These are phyloP conservation scores for Augiades crinisus DNA, from an alignment of 2,888 invertebrate species.

Conservation along the genomic window DNA sequence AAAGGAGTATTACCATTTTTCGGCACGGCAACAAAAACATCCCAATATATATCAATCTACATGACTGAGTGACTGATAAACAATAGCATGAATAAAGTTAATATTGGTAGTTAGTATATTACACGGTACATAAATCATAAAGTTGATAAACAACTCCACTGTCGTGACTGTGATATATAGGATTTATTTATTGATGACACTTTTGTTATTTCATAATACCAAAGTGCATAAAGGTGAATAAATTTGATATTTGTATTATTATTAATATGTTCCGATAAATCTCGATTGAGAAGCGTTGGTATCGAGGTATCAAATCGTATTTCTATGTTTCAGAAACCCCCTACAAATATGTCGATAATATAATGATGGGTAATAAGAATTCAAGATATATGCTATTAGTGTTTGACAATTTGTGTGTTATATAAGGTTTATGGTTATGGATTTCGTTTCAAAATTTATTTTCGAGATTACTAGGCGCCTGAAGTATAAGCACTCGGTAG, in stretches of 20 bases:
- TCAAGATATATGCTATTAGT: too few relatives aligned
- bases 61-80: neutral
- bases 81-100: neutral
- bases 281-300: too few relatives aligned
- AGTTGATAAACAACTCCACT: neutral
- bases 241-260: neutral
- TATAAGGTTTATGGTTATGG: too few relatives aligned
- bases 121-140: neutral
- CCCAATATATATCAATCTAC: neutral
- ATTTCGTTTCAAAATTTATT: neutral
- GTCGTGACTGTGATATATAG: neutral
- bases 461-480: too few relatives aligned
- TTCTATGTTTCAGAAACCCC: too few relatives aligned
- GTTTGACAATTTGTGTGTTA: too few relatives aligned
- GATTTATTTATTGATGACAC: neutral
- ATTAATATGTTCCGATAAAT: too few relatives aligned
- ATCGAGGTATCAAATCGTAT: too few relatives aligned
- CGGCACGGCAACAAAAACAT: neutral
- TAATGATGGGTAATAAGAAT: too few relatives aligned
- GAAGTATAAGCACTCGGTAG: too few relatives aligned
- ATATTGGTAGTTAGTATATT: neutral
- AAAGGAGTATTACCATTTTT: conserved; percentile 2
- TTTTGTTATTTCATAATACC: neutral
- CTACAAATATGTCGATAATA: too few relatives aligned
- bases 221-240: neutral